Evolutionary conservation across 2,113 vertebrate species (phyloP).

Genomic region (Ictidomys tridecemlineatus): DNA sequence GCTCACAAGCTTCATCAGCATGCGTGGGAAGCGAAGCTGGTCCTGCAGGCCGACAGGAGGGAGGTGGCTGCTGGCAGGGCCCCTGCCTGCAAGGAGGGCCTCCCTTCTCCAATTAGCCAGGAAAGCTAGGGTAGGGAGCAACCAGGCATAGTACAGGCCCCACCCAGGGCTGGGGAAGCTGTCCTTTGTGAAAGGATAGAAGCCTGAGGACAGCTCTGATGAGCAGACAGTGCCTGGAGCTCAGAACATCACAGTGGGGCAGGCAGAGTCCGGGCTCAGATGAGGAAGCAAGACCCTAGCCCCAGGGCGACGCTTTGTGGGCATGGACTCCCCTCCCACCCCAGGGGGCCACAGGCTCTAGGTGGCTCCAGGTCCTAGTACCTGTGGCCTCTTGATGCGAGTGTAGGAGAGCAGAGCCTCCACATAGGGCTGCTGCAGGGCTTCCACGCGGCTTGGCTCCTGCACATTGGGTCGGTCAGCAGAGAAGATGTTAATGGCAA

Average conservation of each 20-base stretch:
- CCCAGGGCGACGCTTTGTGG: accelerated
- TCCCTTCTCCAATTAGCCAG: not conserved
- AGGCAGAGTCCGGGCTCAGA: not conserved
- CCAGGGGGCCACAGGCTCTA: not conserved
- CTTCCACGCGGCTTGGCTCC: conserved; percentile 86
- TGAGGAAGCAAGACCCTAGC: not conserved
- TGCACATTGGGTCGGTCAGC: conserved; percentile 88
- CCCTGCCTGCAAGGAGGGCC: too few relatives aligned
- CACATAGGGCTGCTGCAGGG: conserved; percentile 87
- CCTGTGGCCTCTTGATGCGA: conserved; percentile 87
- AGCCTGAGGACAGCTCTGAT: not conserved
- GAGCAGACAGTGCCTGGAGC: too few relatives aligned
- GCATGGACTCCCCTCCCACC: not conserved
- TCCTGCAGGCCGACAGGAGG: conserved; percentile 69
- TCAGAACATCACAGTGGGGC: not conserved
- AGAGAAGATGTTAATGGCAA: conserved; percentile 88
- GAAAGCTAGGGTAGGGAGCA: not conserved
- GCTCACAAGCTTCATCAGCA: conserved; percentile 89
- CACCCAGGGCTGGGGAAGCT: not conserved
- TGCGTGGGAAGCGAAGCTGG: conserved; percentile 88
- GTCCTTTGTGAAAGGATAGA: not conserved
- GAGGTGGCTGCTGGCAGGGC: accelerated
- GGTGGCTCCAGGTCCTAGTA: not conserved
- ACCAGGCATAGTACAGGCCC: too few relatives aligned
- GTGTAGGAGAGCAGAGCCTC: conserved; percentile 88